Evolutionary conservation across 1,140 invertebrate species (phyloP).

Genomic region (Stenopsyche tienmushanensis): DNA sequence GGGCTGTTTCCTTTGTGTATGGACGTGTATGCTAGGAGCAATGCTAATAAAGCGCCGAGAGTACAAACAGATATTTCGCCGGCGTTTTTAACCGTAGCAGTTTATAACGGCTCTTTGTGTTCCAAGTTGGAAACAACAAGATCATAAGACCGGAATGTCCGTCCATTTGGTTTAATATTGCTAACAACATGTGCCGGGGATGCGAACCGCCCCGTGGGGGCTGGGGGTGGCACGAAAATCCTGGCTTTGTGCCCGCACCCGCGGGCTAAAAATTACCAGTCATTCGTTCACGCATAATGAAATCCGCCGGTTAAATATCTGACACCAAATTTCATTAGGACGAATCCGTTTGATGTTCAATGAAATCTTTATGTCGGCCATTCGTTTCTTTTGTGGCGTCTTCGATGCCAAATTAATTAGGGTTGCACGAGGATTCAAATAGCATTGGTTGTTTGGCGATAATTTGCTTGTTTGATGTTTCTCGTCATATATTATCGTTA

Average conservation of each 20-base stretch:
- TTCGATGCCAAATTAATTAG: too few species aligned
- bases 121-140: conserved; percentile 24
- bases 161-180: conserved; percentile 30
- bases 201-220: background rate
- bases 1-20: too few species aligned
- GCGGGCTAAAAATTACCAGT: conserved; percentile 20
- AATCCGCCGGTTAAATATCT: conserved; percentile 20
- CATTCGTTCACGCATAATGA: conserved; percentile 22
- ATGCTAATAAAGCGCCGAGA: conserved; percentile 8
- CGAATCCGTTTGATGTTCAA: background rate
- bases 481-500: too few species aligned
- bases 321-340: conserved; percentile 14
- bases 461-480: too few species aligned
- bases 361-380: too few species aligned
- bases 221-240: background rate
- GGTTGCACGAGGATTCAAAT: too few species aligned
- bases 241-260: conserved; percentile 22
- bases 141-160: conserved; percentile 26
- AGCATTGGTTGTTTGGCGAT: too few species aligned
- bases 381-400: too few species aligned
- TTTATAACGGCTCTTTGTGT: conserved; percentile 23
- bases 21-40: background rate
- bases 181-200: conserved; percentile 14
- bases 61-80: background rate
- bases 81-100: conserved; percentile 10